phyloP scores from a whole-genome alignment of 2,888 invertebrate species.

The Drosophila picticornis region DNA sequence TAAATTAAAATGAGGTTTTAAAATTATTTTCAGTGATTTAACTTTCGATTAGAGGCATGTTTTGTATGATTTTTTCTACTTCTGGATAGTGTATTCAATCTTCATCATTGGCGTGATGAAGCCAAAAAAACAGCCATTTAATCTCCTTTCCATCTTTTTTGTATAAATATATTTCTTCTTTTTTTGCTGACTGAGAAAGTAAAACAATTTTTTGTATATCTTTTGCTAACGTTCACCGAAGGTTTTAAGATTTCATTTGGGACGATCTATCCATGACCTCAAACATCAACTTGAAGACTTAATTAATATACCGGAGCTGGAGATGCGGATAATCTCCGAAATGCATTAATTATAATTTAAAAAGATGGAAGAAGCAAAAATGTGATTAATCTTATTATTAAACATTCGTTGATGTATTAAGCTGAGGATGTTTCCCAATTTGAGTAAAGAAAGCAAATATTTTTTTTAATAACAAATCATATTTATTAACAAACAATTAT shows the following conservation, averaged over 20 bases:
- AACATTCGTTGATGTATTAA: slow-evolving; percentile 7
- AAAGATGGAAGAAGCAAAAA: slow-evolving; percentile 14
- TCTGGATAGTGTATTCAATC: slow-evolving; percentile 11
- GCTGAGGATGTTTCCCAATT: slow-evolving; percentile 2
- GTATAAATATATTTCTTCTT: background rate
- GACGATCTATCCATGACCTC: slow-evolving; percentile 48
- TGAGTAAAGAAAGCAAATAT: slow-evolving; percentile 8
- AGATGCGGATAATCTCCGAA: slow-evolving; percentile 25
- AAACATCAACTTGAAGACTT: slow-evolving; percentile 38
- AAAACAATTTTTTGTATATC: slow-evolving; percentile 9
- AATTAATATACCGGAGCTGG: slow-evolving; percentile 31
- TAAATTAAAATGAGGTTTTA: background rate
- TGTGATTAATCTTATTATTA: slow-evolving; percentile 26
- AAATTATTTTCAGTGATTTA: background rate
- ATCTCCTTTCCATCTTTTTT: background rate
- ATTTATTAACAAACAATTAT: slow-evolving; percentile 57
- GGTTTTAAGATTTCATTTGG: background rate
- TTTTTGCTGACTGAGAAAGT: slow-evolving; percentile 14
- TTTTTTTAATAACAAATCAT: slow-evolving; percentile 43
- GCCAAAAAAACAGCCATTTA: background rate
- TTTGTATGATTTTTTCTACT: background rate
- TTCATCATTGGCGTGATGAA: too few species aligned
- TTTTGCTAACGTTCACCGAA: slow-evolving; percentile 35
- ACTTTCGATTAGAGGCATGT: background rate
- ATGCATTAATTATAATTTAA: slow-evolving; percentile 42